Evolutionary conservation across 1,140 invertebrate species (phyloP).

Genomic region (Atopsyche davidsoni): DNA sequence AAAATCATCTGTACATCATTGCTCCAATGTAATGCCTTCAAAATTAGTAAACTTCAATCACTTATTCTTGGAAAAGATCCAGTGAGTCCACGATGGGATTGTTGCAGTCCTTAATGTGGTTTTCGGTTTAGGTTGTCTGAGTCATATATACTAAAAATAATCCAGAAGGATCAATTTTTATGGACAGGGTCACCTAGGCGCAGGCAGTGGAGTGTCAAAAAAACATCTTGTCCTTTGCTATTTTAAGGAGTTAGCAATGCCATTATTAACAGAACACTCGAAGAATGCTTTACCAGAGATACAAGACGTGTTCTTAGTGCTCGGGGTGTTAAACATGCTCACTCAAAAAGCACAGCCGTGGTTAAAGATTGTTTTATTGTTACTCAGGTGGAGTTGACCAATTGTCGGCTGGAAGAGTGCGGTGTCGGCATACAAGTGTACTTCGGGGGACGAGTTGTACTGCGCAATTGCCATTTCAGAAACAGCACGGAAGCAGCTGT

Average conservation of each 20-base stretch:
- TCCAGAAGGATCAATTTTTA: too few species aligned
- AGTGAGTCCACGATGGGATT: not conserved
- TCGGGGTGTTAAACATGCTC: not conserved
- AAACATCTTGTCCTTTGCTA: not conserved
- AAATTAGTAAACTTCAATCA: not conserved
- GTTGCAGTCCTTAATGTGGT: too few species aligned
- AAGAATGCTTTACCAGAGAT: not conserved
- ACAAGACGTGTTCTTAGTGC: not conserved
- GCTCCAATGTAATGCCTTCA: not conserved
- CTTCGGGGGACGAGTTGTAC: slow-evolving; percentile 7
- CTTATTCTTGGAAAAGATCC: not conserved
- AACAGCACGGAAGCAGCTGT: slow-evolving; percentile 18
- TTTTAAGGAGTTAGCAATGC: not conserved
- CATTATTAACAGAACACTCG: not conserved
- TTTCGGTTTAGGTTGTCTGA: too few species aligned
- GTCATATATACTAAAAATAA: too few species aligned
- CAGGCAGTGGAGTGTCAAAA: not conserved
- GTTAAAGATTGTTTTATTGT: not conserved
- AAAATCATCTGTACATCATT: too few species aligned
- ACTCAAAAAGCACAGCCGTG: not conserved
- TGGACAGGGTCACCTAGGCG: not conserved
- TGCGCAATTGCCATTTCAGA: slow-evolving; percentile 17
- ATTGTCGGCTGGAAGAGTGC: slow-evolving; percentile 20
- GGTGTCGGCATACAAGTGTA: slow-evolving; percentile 23
- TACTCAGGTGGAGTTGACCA: slow-evolving; percentile 19